Conservation (phyloP, 2,888 invertebrate species). For the Congeria kusceri region DNA sequence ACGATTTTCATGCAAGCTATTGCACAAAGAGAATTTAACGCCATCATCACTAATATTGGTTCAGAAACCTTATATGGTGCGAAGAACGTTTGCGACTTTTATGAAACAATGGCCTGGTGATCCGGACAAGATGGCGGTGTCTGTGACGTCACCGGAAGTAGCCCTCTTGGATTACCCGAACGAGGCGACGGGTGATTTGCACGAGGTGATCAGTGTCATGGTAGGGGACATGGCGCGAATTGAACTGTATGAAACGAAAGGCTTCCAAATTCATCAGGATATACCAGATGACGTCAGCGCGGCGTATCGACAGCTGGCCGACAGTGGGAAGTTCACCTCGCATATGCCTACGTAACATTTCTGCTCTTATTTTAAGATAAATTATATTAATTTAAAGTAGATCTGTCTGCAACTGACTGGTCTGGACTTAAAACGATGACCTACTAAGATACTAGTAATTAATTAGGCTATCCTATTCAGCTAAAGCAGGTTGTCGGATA, state of each 20-base stretch:
- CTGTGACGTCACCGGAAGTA: conserved; percentile 78
- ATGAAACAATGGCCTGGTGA: conserved; percentile 79
- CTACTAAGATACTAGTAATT: no score
- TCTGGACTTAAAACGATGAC: no score
- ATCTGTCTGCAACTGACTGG: no score
- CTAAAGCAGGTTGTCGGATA: no score
- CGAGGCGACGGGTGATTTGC: conserved; percentile 41
- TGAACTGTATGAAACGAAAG: conserved; percentile 70
- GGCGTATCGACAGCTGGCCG: conserved; percentile 59
- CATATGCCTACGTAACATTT: conserved; percentile 41
- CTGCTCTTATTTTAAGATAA: no score
- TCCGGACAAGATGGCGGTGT: conserved; percentile 50
- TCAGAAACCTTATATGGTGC: conserved; percentile 81
- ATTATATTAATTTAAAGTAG: no score
- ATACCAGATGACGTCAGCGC: conserved; percentile 68
- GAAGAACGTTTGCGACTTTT: conserved; percentile 79
- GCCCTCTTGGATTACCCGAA: conserved; percentile 73
- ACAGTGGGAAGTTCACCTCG: conserved; percentile 29
- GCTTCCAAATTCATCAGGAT: conserved; percentile 75
- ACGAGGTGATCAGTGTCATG: conserved; percentile 71
- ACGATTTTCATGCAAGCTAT: conserved; percentile 68
- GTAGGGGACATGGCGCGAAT: conserved; percentile 77
- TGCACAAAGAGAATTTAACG: conserved; percentile 44
- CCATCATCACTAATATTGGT: conserved; percentile 73
- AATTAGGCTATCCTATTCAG: no score